Base-by-base conservation (phyloP, 2,888 invertebrate genomes). In the Eurytoma californica region DNA sequence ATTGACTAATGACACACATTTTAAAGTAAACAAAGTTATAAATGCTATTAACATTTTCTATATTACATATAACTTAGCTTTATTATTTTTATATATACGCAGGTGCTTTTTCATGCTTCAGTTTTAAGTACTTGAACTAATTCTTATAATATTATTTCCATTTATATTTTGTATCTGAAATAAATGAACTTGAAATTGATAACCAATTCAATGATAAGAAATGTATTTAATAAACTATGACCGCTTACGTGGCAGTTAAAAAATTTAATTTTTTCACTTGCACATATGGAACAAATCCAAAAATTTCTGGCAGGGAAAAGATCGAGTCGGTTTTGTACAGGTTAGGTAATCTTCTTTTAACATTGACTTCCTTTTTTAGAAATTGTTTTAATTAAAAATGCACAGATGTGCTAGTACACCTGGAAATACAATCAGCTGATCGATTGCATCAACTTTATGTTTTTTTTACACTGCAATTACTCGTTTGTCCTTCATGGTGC, bases 1-100 rank as follows among this genome's bases (percentile, higher is more conserved):
- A 58, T 84, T 83, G 14, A 83, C 83, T 66, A 72, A 57, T 60
- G 68, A 24, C 28, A 28, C 24, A 68, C 79, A 80, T 77, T 13
- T 72, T 72, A 77, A 63, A 51, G 57, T 24, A 55, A 80, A 51
- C 39, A 80, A 61, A 13, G 47, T 61, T 61, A 67, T 3, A 68
- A 74, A 67, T 61, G 30, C 47, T 58, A 81, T 78, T 60, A 78
- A 75, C 80, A 81, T 81, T 24, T 76, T 78, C 60, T 68, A 57
- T 9, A 9, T 9, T 39, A 65, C 75, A 80, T 76, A 61, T 69
- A 65, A 57, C 16, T 69, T 79, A 65, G 39, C 24, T 18, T 74
- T 73, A n/a, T 63, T 20, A 66, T 69, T 73, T 68, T 2, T 66
- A 12, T 24, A 13, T 49, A 14, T 63, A 63, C 49, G 57, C 55